Evolutionary conservation across 2,113 vertebrate genomes (phyloP), one percentile per base, ranked within the genome.

Genomic region (Tupaia chinensis): DNA sequence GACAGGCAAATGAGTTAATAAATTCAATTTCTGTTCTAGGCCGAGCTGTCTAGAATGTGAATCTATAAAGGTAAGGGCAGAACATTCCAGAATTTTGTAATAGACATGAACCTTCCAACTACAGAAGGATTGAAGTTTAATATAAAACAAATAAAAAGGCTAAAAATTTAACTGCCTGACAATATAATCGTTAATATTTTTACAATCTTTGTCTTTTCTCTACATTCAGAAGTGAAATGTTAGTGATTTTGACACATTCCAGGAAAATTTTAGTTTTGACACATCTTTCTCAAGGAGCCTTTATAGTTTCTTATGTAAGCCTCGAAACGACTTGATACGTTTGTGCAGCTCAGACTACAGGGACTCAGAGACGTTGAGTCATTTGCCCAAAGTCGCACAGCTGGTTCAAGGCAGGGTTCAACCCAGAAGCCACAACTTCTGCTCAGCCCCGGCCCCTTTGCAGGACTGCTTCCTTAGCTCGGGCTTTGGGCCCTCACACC

Each of bases 161-260:
- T 70, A 29, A 80, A 94, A 29, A 17, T 34, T 91, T 76, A 60
- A 20, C 56, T 63, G 3, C 22, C 56, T 15, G 44, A 72, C 20
- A 61, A 79, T 78, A 61, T 5, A 53, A 11, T 29, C n/a, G 27
- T 79, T 65, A 77, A 54, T 70, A 66, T 54, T 95, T 90, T 81
- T 61, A 54, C 23, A 27, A 65, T 27, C 79, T 93, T 91, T 79
- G 54, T 54, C 58, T 92, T 53, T 11, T 1, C n/a, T 22, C 60
- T 63, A 72, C 23, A 56, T 91, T 27, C 79, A n/a, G 58, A 92
- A 83, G 32, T 34, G 66, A 95, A 95, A 82, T 58, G 5, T 65
- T 69, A 63, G 25, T 66, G 72, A 73, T 77, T 91, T 87, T 53
- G 63, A 92, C 89, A 87, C 16, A 89, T 70, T 95, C 56, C 34